phyloP scores from a whole-genome alignment of 2,888 invertebrate species.

The Cerceris ruficornis region DNA sequence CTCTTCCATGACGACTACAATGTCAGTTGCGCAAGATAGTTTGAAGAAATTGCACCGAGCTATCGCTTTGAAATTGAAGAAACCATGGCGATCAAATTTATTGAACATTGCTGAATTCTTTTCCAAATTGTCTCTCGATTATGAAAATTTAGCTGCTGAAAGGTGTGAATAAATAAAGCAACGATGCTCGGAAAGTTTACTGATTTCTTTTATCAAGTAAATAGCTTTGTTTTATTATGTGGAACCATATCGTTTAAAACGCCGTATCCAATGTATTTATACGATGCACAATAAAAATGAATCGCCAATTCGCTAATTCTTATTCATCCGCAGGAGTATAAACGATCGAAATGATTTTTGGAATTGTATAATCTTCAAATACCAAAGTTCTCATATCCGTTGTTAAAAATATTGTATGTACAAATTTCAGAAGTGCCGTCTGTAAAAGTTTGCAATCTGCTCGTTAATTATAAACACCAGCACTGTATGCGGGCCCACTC shows the following conservation, averaged over 20 bases:
- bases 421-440: conserved; percentile 8
- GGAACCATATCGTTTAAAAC: too few relatives aligned
- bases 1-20: conserved; percentile 47
- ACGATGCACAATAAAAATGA: neutral
- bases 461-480: conserved; percentile 88
- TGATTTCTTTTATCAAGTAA: neutral
- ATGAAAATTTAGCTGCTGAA: conserved; percentile 31
- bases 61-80: conserved; percentile 18
- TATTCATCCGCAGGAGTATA: neutral
- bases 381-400: neutral
- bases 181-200: too few relatives aligned
- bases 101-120: conserved; percentile 35
- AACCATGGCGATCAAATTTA: conserved; percentile 52
- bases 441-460: conserved; percentile 82
- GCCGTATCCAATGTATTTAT: too few relatives aligned
- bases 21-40: conserved; percentile 43
- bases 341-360: neutral
- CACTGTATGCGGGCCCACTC: conserved; percentile 89
- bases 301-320: neutral
- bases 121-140: conserved; percentile 35
- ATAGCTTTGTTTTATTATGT: neutral
- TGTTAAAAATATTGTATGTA: neutral
- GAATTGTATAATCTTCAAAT: neutral
- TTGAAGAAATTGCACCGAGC: conserved; percentile 46
- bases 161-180: conserved; percentile 9